Base-by-base conservation (phyloP, 2,888 invertebrate genomes). In the Nyleta sp. region DNA sequence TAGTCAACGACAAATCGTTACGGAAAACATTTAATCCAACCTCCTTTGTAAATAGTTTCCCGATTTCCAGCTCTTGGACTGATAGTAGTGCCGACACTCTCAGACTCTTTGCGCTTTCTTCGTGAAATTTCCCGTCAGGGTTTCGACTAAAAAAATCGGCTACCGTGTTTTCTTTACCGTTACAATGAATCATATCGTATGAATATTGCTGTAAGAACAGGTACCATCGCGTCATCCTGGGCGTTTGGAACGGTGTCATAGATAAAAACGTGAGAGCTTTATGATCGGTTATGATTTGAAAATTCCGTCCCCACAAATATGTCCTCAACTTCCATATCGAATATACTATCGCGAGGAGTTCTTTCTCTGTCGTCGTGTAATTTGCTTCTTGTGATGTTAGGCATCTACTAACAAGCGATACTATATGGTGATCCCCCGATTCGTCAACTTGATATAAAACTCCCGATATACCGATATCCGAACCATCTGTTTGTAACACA, bases 401-500 rank as follows among this genome's bases (percentile, higher is more conserved):
- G 13, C 40, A 40, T 15, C 40, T 13, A 15, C 40, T 40, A 3
- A 50, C 42, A 40, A 57, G 18, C 50, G 57, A 74, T 55, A 18
- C 24, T 28, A 40, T 55, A 33, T 40, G 55, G 55, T 64, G 33
- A 65, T 65, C n/a, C 17, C 38, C 42, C n/a, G 6, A 2, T 24
- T 48, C 1, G n/a, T 78, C 65, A 1, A 53, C 24, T 44, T 79
- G 78, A 52, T 76, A 83, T 1, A 84, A 20, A 13, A 76, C 64
- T 0, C 81, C 84, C 59, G 48, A 59, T 44, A 85, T 82, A 7
- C 78, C 79, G 0, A 33, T 7, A 40, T 78, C 65, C 0, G 79
- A 77, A 1, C 74, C 82, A 42, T 80, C 84, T 0, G 83, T 81
- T 38, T 84, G 81, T 15, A 84, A 24, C 20, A 65, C 46, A 28